Percentiles rank a stretch among this genome's conserved stretches.
Conservation (phyloP, 2,113 vertebrate species). For the Cynopterus brachyotis region DNA sequence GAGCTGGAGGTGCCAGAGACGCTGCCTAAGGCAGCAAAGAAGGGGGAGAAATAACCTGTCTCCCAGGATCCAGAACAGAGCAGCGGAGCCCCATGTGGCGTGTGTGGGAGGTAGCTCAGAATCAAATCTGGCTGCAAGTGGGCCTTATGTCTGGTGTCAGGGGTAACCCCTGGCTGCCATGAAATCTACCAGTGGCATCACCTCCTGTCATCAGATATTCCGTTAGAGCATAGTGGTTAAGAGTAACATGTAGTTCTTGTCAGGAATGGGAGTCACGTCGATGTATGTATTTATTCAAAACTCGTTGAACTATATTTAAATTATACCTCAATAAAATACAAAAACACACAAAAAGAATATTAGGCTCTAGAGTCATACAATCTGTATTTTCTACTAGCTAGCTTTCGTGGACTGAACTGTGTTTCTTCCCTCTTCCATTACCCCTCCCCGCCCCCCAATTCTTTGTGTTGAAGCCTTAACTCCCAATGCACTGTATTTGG, state of each 20-base stretch:
- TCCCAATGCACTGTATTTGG: neutral
- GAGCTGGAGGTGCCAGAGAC: neutral
- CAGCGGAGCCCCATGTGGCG: neutral
- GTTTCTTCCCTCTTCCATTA: no score
- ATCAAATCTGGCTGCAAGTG: neutral
- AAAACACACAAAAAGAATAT: neutral
- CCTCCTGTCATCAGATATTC: neutral
- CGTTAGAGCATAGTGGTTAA: neutral
- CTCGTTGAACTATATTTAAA: neutral
- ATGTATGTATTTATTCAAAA: neutral
- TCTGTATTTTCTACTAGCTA: neutral
- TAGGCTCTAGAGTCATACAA: neutral
- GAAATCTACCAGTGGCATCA: neutral
- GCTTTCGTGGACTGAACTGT: neutral
- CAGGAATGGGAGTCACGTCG: neutral
- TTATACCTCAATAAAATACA: neutral
- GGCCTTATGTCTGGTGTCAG: neutral
- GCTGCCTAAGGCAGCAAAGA: neutral
- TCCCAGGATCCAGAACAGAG: neutral
- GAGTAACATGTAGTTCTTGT: neutral
- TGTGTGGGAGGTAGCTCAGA: neutral
- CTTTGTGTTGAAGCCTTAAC: neutral
- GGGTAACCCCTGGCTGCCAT: neutral
- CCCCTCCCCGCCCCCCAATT: neutral
- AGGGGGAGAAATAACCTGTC: no score